Evolutionary conservation across 2,113 vertebrate genomes (phyloP), one percentile per base, ranked within the genome.

Genomic region (Stegostoma tigrinum): DNA sequence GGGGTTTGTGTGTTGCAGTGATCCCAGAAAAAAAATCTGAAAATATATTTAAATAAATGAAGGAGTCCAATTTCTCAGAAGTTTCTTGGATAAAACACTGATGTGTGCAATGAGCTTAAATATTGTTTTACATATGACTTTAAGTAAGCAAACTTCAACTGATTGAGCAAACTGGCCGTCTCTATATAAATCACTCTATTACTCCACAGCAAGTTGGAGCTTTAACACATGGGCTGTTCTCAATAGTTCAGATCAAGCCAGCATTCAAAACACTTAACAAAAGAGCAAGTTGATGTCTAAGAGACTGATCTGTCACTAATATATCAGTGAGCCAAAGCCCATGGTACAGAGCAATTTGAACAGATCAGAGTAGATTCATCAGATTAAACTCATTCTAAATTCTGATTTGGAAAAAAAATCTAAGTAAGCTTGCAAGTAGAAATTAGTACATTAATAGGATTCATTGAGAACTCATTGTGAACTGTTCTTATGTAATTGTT

Each of bases 361-460:
- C 17, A 2, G 19, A 93, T 93, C 89, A 66, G 61, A 67, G 55
- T 61, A 93, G 61, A 67, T 93, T 66, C 61, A 93, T 93, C 66
- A 8, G 34, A 67, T 38, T 93, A n/a, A 15, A 42, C 80, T 45
- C 14, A 19, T n/a, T 93, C 19, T 93, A 93, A 93, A 93, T 67
- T 93, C 15, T 34, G 34, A 67, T 66, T 66, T 66, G 61, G 64
- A 64, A 64, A 67, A 38, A 48, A 48, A n/a, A n/a, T n/a, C n/a
- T n/a, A 75, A 93, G 21, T 66, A 93, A 93, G 34, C 34, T 38
- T 23, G 61, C 89, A 93, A 93, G 38, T 66, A 17, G 30, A 93
- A 93, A 93, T 93, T 93, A 93, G 61, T 93, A 93, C 34, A 93
- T 23, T 67, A 67, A 93, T 93, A n/a, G 38, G 61, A 64, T 93